Conservation (phyloP, 2,888 invertebrate genomes). For the Morinoia aosen region DNA sequence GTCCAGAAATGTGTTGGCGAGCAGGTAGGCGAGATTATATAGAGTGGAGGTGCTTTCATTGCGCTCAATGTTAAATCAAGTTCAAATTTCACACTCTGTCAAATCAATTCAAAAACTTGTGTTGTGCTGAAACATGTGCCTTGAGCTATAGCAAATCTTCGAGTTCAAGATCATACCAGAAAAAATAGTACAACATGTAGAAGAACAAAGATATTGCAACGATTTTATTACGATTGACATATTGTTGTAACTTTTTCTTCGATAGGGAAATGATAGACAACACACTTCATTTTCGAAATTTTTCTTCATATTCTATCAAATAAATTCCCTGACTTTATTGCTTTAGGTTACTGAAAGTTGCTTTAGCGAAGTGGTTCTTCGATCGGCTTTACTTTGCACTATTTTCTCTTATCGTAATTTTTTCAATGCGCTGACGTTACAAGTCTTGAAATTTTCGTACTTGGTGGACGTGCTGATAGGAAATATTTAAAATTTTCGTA, state of each 20-base stretch:
- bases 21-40: background rate
- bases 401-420: background rate
- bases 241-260: background rate
- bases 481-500: too few relatives aligned
- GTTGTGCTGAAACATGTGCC: background rate
- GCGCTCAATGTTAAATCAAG: background rate
- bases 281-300: background rate
- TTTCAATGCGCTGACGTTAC: background rate
- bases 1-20: background rate
- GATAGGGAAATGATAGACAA: background rate
- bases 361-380: background rate
- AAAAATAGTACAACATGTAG: too few relatives aligned
- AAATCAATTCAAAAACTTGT: background rate
- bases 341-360: background rate
- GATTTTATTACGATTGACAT: too few relatives aligned
- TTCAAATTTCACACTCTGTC: background rate
- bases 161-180: background rate
- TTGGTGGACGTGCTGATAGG: background rate
- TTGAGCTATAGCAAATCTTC: background rate
- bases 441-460: background rate
- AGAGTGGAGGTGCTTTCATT: background rate
- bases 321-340: background rate
- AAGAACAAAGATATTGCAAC: too few relatives aligned
- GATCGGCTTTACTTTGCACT: background rate
- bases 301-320: background rate